Base-by-base conservation (phyloP, 2,888 invertebrate species). In the Odontothrips loti region DNA sequence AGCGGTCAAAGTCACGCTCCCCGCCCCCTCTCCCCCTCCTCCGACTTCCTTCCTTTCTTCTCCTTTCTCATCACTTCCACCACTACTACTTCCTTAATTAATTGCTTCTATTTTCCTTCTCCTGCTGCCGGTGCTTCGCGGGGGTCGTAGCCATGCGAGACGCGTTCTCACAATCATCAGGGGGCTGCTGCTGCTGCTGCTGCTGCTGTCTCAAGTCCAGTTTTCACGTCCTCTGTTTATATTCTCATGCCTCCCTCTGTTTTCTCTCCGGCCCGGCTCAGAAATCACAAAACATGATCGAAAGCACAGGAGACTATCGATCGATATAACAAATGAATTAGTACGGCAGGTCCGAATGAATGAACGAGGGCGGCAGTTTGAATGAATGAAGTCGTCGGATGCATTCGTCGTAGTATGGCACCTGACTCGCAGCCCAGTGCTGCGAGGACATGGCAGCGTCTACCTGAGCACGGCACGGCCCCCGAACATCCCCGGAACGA, bases 361-460 rank as follows among this genome's bases (percentile, higher is more conserved):
- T 75, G 23, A 27, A 75, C 10, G 12, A 27, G 23, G 10, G 34
- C 3, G 34, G 34, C 34, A 6, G 34, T 23, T 6, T 9, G 68
- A 75, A 75, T 75, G 68, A 75, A 75, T 75, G 68, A 75, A 75
- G 68, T 75, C 68, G 27, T 75, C 27, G 34, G 34, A 6, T 6
- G 34, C 34, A 43, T 43, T 43, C 3, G 34, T 6, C 34, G 34
- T 6, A 6, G 23, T 75, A 12, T 27, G n/a, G 68, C 68, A 75
- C 68, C 68, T 75, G 68, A 75, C 68, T n/a, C 58, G 58, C 17
- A 20, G 51, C 51, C n/a, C n/a, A n/a, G 9, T 51, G 51, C 63
- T 51, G 68, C n/a, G 68, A 68, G 68, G 68, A 8, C 12, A 9
- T 27, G 68, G 9, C 68, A 2, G 68, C 11, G 9, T 75, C 27